Evolutionary conservation across 2,113 vertebrate species (phyloP), one percentile per base, ranked within the genome.

Genomic region (Melanerpes formicivorus): DNA sequence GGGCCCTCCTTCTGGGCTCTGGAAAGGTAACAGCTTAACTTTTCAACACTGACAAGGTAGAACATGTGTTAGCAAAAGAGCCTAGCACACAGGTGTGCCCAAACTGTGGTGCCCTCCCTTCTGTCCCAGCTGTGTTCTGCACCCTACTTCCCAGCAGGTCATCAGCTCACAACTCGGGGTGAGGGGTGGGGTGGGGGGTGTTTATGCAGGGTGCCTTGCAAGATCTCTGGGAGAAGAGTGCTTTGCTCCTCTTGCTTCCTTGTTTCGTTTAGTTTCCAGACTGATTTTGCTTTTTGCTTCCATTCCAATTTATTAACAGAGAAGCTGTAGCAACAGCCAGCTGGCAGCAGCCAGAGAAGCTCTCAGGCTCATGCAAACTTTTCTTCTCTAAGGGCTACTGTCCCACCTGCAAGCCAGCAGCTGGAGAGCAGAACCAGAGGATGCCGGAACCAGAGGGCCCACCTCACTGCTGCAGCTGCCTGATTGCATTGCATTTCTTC

Each of bases 251-350:
- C 34, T 48, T 78, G 52, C 46, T 77, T 66, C 59, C 37, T 85
- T 63, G 76, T 75, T 87, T 79, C 86, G 10, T 93, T 91, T 95
- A 79, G 60, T 86, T 84, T 87, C 34, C 62, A 86, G 81, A 29
- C 21, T 13, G 5, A 46, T 80, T 89, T 95, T 80, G 9, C 32
- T 65, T 87, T 93, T 63, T 42, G 17, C 64, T 77, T 5, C 0
- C 50, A 55, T 46, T 29, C 54, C 72, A 30, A 93, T 95, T 90
- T 72, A 50, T 37, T 67, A 37, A 37, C 37, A 37, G 44, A 32
- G 69, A 63, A 56, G 59, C 5, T 2, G 2, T 63, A 67, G 84
- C 54, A 80, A 80, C 55, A 90, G 62, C 54, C 75, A 90, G 66
- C 66, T 80, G 87, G 78, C 71, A 88, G 66, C 84, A 85, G 54